Base-by-base conservation (phyloP, 1,140 invertebrate species). In the Phortica variegata region DNA sequence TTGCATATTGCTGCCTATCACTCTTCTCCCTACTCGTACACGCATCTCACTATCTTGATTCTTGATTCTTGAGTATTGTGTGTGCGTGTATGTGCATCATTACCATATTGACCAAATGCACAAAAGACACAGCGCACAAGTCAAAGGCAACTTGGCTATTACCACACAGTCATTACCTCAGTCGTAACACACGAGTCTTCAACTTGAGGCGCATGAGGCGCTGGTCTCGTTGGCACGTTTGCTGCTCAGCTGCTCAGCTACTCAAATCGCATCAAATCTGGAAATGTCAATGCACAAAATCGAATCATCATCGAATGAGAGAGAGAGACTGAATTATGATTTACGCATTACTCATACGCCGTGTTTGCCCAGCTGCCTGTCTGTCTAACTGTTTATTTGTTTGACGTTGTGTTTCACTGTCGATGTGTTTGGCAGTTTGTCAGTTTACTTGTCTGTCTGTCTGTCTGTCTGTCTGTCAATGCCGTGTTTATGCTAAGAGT, bases 241-340 rank as follows among this genome's bases (percentile, higher is more conserved):
- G 63, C 65, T 68, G 60, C 63, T 68, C 68, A 66, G 63, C 68
- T 62, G 63, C 62, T 56, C 52, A 62, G 51, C 46, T 41, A 34
- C 43, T 57, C 37, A 33, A 50, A 37, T 43, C 38, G 19, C 45
- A 33, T 13, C 17, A 20, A 32, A 16, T 16, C 20, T 26, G 31
- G 7, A 15, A 5, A 5, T 12, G 20, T 21, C 18, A 38, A 29
- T 21, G 33, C 37, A 37, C 45, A 48, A 18, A 38, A 43, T 54
- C 52, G n/a, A 43, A 17, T 17, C 9, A 12, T n/a, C n/a, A 41
- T 41, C 47, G 31, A 36, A 56, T 38, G 49, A 49, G 45, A 34
- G 41, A 42, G 47, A 58, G 56, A 62, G 66, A 61, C 62, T 59
- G 61, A 60, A 66, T 69, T 66, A 69, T 66, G 63, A 66, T 69